Evolutionary conservation across 2,113 vertebrate species (phyloP).

Genomic region (Megaceryle torquata): DNA sequence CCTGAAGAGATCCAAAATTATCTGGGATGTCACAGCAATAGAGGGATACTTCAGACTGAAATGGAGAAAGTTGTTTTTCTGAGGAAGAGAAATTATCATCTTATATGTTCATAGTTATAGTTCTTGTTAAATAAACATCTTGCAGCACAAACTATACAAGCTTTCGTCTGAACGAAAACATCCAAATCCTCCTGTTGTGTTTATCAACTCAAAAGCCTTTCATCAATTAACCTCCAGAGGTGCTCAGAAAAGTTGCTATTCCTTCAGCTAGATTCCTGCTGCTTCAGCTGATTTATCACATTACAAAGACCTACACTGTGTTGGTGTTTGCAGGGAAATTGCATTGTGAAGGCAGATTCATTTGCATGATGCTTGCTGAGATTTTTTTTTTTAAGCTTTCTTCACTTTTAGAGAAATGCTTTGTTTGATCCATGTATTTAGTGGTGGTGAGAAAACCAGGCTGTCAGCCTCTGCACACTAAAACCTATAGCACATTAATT

Average conservation of each 20-base stretch:
- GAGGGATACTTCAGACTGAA: neutral
- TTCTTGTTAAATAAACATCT: slow-evolving; percentile 18
- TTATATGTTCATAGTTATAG: neutral
- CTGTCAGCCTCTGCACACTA: neutral
- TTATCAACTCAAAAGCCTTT: slow-evolving; percentile 44
- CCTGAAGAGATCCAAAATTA: neutral
- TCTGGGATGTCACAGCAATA: neutral
- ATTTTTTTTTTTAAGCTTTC: neutral
- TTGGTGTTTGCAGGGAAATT: slow-evolving; percentile 23
- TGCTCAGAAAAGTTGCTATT: slow-evolving; percentile 37
- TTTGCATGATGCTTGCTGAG: slow-evolving; percentile 44
- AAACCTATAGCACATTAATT: neutral
- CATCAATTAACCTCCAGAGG: slow-evolving; percentile 57
- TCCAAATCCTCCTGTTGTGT: slow-evolving; percentile 37
- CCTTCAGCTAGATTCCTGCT: slow-evolving; percentile 30
- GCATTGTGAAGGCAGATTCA: slow-evolving; percentile 4
- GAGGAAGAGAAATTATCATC: neutral
- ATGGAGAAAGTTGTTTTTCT: neutral
- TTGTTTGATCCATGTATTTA: slow-evolving; percentile 2
- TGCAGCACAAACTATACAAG: neutral
- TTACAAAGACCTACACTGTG: neutral
- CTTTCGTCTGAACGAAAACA: neutral
- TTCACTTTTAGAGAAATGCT: slow-evolving; percentile 21
- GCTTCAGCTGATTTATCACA: slow-evolving; percentile 55
- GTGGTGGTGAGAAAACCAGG: neutral